Conservation (phyloP, 1,140 invertebrate species). For the Drosophila takahashii region DNA sequence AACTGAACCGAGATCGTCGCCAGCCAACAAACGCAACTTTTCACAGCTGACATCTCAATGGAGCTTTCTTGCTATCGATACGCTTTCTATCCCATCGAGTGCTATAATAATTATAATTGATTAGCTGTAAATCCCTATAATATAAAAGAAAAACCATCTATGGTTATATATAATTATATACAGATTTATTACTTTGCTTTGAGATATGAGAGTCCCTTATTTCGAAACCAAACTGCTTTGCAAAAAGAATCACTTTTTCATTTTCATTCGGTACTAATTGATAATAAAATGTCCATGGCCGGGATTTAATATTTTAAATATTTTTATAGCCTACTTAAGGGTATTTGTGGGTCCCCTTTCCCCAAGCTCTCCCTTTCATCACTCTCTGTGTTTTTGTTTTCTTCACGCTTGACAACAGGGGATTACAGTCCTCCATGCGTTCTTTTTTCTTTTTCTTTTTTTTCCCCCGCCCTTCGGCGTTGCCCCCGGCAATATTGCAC, state of each 20-base stretch:
- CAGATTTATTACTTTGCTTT: too few species aligned
- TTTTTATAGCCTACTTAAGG: neutral
- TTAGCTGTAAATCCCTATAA: too few species aligned
- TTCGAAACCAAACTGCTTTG: too few species aligned
- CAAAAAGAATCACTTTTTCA: too few species aligned
- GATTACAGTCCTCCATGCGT: neutral
- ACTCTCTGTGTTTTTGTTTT: slow-evolving; percentile 19
- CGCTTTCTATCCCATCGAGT: too few species aligned
- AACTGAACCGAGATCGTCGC: slow-evolving; percentile 32
- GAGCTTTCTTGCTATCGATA: slow-evolving; percentile 13
- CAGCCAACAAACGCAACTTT: slow-evolving; percentile 57
- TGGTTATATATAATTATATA: too few species aligned
- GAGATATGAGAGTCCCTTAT: too few species aligned
- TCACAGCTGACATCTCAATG: slow-evolving; percentile 80
- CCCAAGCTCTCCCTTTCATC: neutral
- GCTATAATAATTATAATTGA: too few species aligned
- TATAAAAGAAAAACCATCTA: too few species aligned
- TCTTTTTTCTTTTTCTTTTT: neutral
- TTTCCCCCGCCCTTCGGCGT: neutral
- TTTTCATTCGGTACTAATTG: too few species aligned
- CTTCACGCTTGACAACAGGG: slow-evolving; percentile 56
- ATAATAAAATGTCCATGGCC: too few species aligned
- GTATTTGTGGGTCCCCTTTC: neutral
- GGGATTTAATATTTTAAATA: neutral
- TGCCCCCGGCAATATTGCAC: slow-evolving; percentile 27